Conservation (phyloP, 2,797 vertebrate genomes). For the Acanthurus tractus region DNA sequence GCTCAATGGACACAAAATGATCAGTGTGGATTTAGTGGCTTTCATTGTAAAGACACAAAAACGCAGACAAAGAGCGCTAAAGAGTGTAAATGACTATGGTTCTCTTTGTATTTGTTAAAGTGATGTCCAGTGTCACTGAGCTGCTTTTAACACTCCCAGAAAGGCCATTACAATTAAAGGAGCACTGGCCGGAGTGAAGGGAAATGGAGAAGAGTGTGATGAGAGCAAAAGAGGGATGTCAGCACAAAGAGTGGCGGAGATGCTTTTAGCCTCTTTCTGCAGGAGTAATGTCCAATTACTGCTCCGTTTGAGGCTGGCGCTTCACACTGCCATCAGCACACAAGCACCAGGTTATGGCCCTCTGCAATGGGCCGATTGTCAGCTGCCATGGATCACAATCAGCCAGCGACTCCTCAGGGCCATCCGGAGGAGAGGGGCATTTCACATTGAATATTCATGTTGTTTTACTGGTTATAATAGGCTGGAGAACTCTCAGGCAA, state of each 20-base stretch:
- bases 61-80: constrained; percentile 15
- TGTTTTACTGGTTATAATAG: constrained; percentile 55
- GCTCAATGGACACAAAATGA: constrained; percentile 24
- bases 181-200: constrained; percentile 52
- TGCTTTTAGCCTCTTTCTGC: constrained; percentile 76
- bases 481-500: constrained; percentile 36
- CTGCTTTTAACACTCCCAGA: constrained; percentile 77
- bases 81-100: constrained; percentile 56
- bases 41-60: constrained; percentile 24
- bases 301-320: constrained; percentile 61
- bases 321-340: constrained; percentile 61
- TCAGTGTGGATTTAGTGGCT: constrained; percentile 42
- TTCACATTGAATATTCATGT: constrained; percentile 70
- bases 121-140: constrained; percentile 75
- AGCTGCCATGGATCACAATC: constrained; percentile 74
- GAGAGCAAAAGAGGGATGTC: constrained; percentile 77
- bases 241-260: constrained; percentile 75
- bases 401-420: constrained; percentile 38
- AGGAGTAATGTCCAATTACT: constrained; percentile 83
- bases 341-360: constrained; percentile 67
- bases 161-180: constrained; percentile 83
- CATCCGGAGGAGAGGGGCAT: constrained; percentile 35
- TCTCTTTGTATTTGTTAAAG: constrained; percentile 72
- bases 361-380: constrained; percentile 63
- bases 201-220: constrained; percentile 74